A percentile compares a stretch with the other conserved stretches of the same genome.
phyloP scores from a whole-genome alignment of 1,140 invertebrate genomes.

The Bombus waltoni region DNA sequence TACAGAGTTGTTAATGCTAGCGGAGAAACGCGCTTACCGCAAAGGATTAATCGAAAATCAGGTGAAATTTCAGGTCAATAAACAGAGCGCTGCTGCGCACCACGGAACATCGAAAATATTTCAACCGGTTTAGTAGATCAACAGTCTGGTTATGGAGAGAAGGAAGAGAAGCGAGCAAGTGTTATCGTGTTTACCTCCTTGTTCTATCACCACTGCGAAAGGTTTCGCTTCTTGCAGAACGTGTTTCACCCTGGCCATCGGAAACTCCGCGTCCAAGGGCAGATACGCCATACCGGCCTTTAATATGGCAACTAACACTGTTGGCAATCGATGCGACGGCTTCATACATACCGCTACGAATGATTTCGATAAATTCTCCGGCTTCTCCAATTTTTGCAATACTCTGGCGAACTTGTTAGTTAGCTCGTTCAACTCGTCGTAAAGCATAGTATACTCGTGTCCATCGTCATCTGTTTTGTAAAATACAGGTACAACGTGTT shows the following conservation, averaged over 20 bases:
- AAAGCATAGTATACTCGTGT: conserved; percentile 80
- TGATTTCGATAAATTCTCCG: conserved; percentile 81
- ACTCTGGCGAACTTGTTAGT: conserved; percentile 85
- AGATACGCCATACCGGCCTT: conserved; percentile 93
- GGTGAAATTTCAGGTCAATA: too few relatives aligned
- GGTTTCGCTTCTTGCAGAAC: conserved; percentile 90
- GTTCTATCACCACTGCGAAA: conserved; percentile 87
- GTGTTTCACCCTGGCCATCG: conserved; percentile 88
- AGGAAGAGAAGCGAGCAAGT: not conserved
- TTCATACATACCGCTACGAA: conserved; percentile 90
- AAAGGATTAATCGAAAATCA: too few relatives aligned
- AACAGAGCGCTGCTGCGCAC: too few relatives aligned
- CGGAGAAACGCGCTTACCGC: too few relatives aligned
- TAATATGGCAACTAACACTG: conserved; percentile 88
- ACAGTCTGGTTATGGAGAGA: not conserved
- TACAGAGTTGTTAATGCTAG: too few relatives aligned
- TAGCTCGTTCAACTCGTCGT: conserved; percentile 84
- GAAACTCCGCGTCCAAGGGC: conserved; percentile 90
- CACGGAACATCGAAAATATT: too few relatives aligned
- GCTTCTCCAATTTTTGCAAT: conserved; percentile 83
- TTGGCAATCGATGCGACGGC: conserved; percentile 88
- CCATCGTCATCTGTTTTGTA: conserved; percentile 78
- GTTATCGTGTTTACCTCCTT: conserved; percentile 63
- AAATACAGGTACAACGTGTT: conserved; percentile 5
- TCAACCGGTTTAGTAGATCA: too few relatives aligned